Evolutionary conservation across 64 coral and sea anemone species (phyloP), one percentile per base, ranked within the genome.

Genomic region (Pachyseris speciosa): DNA sequence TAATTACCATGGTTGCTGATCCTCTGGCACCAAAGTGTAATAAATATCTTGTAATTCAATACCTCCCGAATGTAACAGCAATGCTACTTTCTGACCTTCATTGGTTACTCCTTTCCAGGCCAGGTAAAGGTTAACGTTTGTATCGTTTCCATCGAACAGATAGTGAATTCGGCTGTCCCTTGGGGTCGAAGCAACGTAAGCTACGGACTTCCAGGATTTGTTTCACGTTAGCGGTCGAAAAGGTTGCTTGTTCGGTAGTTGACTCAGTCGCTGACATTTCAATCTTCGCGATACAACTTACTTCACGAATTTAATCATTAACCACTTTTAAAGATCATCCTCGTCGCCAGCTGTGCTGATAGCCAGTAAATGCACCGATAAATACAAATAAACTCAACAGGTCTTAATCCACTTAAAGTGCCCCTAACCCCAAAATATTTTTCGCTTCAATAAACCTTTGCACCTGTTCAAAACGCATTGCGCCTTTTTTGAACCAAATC

Each of bases 1-100:
- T n/a, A 32, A 6, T 38, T 75, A 4, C 19, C 75, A 52, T n/a
- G n/a, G n/a, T n/a, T n/a, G n/a, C n/a, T 86, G 70, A 58, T 93
- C 83, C 26, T 87, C 84, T 7, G 55, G 15, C 31, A 65, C 84
- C 36, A 94, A 9, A 19, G 86, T 90, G 74, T 90, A 80, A 33
- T 77, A 90, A 65, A 90, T 47, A 33, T 90, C 73, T 91, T 91
- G 88, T 37, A 91, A 58, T 43, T 89, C 87, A 9, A 65, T 43
- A 75, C 88, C 88, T 24, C 74, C 88, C 34, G 76, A 53, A 48
- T 91, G 76, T 45, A 91, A 69, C 39, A 91, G 78, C 37, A 91
- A 28, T 9, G 65, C 64, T 16, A 80, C 59, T 91, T 83, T 91
- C 64, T 83, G 76, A 5, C 27, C 74, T 64, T 91, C 58, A 17